Conservation (phyloP, 1,140 invertebrate species). For the Homalodisca vitripennis region DNA sequence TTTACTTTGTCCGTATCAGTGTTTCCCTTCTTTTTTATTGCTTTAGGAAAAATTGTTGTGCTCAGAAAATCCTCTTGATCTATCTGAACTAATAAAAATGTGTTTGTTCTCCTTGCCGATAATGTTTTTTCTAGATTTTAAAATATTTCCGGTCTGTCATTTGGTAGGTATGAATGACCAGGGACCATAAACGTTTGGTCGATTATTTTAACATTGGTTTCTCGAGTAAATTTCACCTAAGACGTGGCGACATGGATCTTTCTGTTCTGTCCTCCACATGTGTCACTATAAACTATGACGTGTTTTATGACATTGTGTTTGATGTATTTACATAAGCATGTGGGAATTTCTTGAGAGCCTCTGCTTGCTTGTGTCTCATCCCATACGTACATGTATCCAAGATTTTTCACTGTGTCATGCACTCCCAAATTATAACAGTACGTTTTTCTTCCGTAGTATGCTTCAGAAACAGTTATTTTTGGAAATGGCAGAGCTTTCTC, state of each 20-base stretch:
- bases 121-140: neutral
- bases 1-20: slow-evolving; percentile 7
- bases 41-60: neutral
- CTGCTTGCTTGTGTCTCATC: slow-evolving; percentile 25
- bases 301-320: neutral
- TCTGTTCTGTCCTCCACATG: slow-evolving; percentile 32
- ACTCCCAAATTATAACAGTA: slow-evolving; percentile 35
- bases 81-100: slow-evolving; percentile 11
- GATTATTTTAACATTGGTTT: slow-evolving; percentile 21
- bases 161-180: slow-evolving; percentile 22
- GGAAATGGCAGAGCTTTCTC: slow-evolving; percentile 33
- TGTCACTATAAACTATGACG: slow-evolving; percentile 28
- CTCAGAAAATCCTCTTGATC: neutral
- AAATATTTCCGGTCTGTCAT: slow-evolving; percentile 23
- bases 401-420: slow-evolving; percentile 31
- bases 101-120: slow-evolving; percentile 1
- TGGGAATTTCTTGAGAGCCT: slow-evolving; percentile 37
- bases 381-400: slow-evolving; percentile 31
- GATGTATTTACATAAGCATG: slow-evolving; percentile 18
- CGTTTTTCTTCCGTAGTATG: slow-evolving; percentile 36
- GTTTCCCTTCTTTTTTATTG: slow-evolving; percentile 21
- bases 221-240: slow-evolving; percentile 34
- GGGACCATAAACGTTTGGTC: slow-evolving; percentile 25
- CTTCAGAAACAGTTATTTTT: slow-evolving; percentile 9
- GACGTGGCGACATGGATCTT: slow-evolving; percentile 32